Conservation (phyloP, 2,113 vertebrate genomes). For the Pelvicachromis taeniatus region DNA sequence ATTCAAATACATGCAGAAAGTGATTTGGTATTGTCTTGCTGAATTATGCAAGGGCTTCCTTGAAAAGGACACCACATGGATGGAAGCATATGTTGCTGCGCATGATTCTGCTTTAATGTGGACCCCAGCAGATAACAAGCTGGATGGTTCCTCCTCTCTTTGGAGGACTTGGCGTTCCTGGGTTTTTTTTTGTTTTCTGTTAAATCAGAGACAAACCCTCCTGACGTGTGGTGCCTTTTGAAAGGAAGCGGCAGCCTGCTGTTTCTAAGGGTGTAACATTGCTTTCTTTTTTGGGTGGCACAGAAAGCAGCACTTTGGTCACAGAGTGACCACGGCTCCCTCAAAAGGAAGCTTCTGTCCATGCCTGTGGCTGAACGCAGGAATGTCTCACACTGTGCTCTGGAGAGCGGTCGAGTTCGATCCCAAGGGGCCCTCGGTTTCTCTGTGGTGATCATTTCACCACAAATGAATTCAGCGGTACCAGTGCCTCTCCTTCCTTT, state of each 20-base stretch:
- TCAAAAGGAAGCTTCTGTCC: slow-evolving; percentile 26
- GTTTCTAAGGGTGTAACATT: slow-evolving; percentile 4
- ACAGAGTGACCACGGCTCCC: slow-evolving; percentile 24
- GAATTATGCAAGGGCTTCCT: background rate
- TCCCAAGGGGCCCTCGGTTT: slow-evolving; percentile 23
- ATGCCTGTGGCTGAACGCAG: slow-evolving; percentile 50
- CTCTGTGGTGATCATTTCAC: slow-evolving; percentile 15
- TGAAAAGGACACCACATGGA: background rate
- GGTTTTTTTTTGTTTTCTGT: background rate
- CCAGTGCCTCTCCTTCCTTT: background rate
- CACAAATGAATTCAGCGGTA: slow-evolving; percentile 28
- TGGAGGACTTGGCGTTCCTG: background rate
- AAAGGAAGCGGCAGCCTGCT: background rate
- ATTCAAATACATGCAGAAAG: background rate
- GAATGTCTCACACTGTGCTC: slow-evolving; percentile 38
- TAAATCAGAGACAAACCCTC: background rate
- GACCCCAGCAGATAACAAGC: background rate
- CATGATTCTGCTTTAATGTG: rapidly evolving
- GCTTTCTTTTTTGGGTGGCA: slow-evolving; percentile 39
- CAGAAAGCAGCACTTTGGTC: slow-evolving; percentile 37
- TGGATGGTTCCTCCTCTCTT: background rate
- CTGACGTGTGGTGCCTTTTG: background rate
- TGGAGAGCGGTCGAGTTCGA: background rate
- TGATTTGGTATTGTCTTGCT: background rate
- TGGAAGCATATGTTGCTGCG: background rate